These are phyloP conservation scores for Fissipunctia ypsillon DNA, from an alignment of 2,888 invertebrate species.

Conservation along the genomic window DNA sequence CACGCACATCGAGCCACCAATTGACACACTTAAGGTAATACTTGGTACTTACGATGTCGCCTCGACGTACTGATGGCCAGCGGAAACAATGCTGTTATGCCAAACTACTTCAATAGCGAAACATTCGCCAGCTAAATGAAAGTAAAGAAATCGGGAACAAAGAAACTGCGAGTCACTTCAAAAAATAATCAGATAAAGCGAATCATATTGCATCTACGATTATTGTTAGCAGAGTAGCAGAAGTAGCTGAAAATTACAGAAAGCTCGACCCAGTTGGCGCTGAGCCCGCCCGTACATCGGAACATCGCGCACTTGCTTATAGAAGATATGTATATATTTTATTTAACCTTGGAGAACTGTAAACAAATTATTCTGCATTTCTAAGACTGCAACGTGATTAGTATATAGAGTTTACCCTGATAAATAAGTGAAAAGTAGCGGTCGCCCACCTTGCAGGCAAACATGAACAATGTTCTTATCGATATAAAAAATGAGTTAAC, in stretches of 20 bases:
- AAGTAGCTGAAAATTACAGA: conserved; percentile 85
- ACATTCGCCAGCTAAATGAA: conserved; percentile 21
- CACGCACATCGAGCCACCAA: conserved; percentile 90
- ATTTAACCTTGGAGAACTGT: conserved; percentile 77
- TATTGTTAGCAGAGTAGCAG: conserved; percentile 77
- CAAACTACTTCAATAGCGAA: conserved; percentile 44
- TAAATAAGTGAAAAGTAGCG: conserved; percentile 4
- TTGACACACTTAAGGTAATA: conserved; percentile 90
- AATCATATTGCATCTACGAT: conserved; percentile 69
- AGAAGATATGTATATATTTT: conserved; percentile 73
- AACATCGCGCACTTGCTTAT: conserved; percentile 69
- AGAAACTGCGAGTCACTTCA: conserved; percentile 36
- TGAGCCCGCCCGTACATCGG: conserved; percentile 81
- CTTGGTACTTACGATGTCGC: conserved; percentile 85
- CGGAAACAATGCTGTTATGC: conserved; percentile 58
- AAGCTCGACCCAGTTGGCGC: conserved; percentile 89
- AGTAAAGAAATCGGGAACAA: conserved; percentile 43
- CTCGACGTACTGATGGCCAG: conserved; percentile 74
- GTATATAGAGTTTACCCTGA: neutral
- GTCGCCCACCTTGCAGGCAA: neutral
- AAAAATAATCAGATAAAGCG: conserved; percentile 54
- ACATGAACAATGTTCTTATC: neutral
- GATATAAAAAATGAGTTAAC: neutral
- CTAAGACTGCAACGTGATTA: conserved; percentile 27
- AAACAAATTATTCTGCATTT: conserved; percentile 53